Percentiles rank a stretch among this genome's conserved stretches.
phyloP scores from a whole-genome alignment of 2,797 vertebrate genomes.

The Squalus acanthias region DNA sequence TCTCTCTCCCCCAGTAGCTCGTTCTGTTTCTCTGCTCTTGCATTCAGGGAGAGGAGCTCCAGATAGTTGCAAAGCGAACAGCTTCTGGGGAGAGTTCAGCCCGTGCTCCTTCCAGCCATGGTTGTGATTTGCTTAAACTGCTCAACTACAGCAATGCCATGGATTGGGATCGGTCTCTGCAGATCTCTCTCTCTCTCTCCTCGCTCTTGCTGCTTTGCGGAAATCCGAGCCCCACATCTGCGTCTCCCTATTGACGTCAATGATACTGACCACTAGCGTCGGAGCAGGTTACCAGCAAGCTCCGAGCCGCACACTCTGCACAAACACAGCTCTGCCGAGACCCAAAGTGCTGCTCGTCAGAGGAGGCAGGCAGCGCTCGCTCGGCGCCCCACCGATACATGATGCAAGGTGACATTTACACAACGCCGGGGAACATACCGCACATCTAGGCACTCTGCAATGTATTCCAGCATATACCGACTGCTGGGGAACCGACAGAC shows the following conservation, averaged over 20 bases:
- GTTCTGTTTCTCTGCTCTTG: not conserved
- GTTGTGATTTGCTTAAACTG: not conserved
- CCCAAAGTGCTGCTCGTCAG: not conserved
- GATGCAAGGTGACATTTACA: not conserved
- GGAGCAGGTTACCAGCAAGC: not conserved
- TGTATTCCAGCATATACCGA: too few species aligned
- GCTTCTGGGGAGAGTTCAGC: not conserved
- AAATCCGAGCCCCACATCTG: constrained; percentile 31
- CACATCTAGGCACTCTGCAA: too few species aligned
- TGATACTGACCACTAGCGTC: constrained; percentile 23
- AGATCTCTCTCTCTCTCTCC: not conserved
- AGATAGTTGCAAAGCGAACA: not conserved
- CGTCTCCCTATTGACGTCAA: constrained; percentile 36
- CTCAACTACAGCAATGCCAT: not conserved
- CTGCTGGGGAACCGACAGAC: not conserved
- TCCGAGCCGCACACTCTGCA: not conserved
- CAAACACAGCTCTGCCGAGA: not conserved
- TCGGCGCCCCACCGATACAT: not conserved
- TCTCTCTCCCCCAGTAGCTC: not conserved
- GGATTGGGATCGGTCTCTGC: not conserved
- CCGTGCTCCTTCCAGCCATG: not conserved
- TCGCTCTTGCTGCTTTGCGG: constrained; percentile 33
- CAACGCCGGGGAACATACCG: not conserved
- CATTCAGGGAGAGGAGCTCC: not conserved
- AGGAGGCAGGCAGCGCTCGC: not conserved